A percentile compares a stretch with the other conserved stretches of the same genome.
These are phyloP conservation scores for Campopleginae sp. DNA, from an alignment of 2,888 invertebrate species.

Conservation along the genomic window DNA sequence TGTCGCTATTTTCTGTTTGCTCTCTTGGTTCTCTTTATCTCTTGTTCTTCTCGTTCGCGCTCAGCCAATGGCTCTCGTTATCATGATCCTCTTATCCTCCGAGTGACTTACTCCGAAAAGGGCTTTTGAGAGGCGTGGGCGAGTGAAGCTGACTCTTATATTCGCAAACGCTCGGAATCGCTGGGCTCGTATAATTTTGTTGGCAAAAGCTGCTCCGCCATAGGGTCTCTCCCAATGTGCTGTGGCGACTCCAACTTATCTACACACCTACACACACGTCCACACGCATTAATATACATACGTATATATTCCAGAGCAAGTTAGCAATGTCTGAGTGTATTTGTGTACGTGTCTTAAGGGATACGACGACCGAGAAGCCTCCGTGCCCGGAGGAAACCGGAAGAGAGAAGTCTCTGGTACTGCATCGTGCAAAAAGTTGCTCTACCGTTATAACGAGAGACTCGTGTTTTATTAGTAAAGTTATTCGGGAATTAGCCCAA, in stretches of 20 bases:
- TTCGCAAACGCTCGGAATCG: slow-evolving; percentile 43
- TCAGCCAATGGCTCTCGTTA: slow-evolving; percentile 61
- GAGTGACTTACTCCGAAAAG: slow-evolving; percentile 55
- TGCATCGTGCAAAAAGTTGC: slow-evolving; percentile 66
- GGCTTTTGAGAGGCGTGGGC: slow-evolving; percentile 51
- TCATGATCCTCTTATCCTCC: slow-evolving; percentile 67
- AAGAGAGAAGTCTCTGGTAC: slow-evolving; percentile 43
- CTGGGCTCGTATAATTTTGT: slow-evolving; percentile 65
- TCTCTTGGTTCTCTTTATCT: slow-evolving; percentile 48
- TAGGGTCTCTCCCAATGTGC: slow-evolving; percentile 59
- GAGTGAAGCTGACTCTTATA: slow-evolving; percentile 44
- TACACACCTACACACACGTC: neutral
- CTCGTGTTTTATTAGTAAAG: slow-evolving; percentile 78
- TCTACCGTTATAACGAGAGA: slow-evolving; percentile 69
- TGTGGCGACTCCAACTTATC: slow-evolving; percentile 49
- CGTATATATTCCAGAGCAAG: neutral
- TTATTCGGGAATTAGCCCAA: slow-evolving; percentile 74
- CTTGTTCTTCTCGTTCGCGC: slow-evolving; percentile 48
- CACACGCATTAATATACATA: neutral
- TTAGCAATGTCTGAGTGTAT: neutral
- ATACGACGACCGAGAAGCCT: slow-evolving; percentile 50
- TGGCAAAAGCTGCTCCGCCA: slow-evolving; percentile 66
- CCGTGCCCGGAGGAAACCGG: slow-evolving; percentile 13
- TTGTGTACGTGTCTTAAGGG: slow-evolving; percentile 4
- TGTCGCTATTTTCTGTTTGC: neutral